Evolutionary conservation across 2,113 vertebrate genomes (phyloP), one percentile per base, ranked within the genome.

Genomic region (Centropus bengalensis): DNA sequence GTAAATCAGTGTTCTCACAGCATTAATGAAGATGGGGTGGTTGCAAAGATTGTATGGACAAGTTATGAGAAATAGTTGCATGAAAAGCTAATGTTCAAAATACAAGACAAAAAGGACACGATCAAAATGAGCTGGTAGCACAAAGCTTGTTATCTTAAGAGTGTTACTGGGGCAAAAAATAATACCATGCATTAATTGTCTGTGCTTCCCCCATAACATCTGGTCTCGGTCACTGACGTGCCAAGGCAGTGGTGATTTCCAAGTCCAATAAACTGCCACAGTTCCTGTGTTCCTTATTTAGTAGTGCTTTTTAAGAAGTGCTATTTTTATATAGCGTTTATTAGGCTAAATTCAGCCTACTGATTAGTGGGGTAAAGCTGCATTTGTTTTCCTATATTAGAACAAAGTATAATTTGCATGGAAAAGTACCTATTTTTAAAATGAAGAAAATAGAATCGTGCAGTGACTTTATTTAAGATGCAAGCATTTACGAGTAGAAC

Each of bases 351-450:
- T 91, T 87, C 67, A 94, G 70, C 42, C 70, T 66, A 5, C 60
- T 89, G 82, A 81, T 94, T 87, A 91, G 14, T 79, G 74, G 60
- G 40, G 14, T 70, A 88, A 73, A 85, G 51, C 80, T 90, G 55
- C 75, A 58, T 91, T 92, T 86, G 45, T 94, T 88, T 95, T 93
- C 88, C 52, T 79, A 92, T 83, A 66, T 88, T 88, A 91, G 79
- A 76, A 70, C 54, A 40, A 70, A 27, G 49, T 49, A 30, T 56
- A 69, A 89, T 67, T 93, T 93, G 88, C 82, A 91, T 28, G 76
- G 60, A 60, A 68, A 63, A 63, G 33, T n/a, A 87, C 42, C 82
- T 92, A 55, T 73, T 88, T 96, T 87, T 90, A 58, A 80, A 83
- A 32, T 12, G 5, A 80, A 84, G 58, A 51, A 82, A 90, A 66